These are phyloP conservation scores for Entelurus aequoreus DNA, from an alignment of 2,113 vertebrate species.

Conservation along the genomic window DNA sequence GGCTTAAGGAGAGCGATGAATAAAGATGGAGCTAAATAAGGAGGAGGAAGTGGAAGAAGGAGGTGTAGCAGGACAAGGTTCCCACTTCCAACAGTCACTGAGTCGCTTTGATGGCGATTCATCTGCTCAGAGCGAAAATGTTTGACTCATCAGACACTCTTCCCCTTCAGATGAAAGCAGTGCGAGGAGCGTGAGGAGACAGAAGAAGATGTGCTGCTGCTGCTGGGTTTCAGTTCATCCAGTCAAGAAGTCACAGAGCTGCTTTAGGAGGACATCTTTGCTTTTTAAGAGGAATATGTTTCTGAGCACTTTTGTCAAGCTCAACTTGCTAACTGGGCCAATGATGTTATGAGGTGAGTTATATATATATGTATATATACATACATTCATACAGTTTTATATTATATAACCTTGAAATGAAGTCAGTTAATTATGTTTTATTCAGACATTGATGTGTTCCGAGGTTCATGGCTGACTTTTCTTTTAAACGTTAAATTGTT, in stretches of 20 bases:
- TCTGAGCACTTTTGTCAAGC: background rate
- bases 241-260: no score
- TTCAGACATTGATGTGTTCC: no score
- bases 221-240: background rate
- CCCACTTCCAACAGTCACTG: background rate
- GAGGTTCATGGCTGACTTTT: no score
- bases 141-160: background rate
- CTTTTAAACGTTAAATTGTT: no score
- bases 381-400: no score
- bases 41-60: conserved; percentile 1
- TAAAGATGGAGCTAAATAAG: background rate
- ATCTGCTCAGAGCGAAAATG: background rate
- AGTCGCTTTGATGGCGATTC: background rate
- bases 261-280: no score
- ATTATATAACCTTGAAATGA: no score
- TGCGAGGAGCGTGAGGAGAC: background rate
- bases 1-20: background rate
- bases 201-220: background rate
- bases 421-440: no score
- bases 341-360: conserved; percentile 1
- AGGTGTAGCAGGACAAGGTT: conserved; percentile 1
- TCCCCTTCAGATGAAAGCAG: background rate
- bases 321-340: no score
- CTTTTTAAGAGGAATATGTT: no score
- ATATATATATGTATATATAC: background rate